phyloP scores from a whole-genome alignment of 1,140 invertebrate species.

The Tetramorium simillimum region DNA sequence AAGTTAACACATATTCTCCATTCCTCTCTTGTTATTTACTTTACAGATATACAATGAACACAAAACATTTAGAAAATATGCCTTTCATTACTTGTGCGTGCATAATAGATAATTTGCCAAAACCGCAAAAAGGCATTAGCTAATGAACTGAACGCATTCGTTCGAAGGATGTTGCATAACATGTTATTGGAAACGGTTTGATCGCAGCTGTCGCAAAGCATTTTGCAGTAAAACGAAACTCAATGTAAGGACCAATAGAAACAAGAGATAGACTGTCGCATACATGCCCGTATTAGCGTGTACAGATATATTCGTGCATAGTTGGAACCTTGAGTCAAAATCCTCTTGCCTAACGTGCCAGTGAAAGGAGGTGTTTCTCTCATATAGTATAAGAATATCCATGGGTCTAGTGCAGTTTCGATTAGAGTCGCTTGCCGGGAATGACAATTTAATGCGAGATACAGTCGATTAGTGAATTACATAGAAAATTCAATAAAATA shows the following conservation, averaged over 20 bases:
- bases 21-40: background rate
- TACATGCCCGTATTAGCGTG: background rate
- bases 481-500: background rate
- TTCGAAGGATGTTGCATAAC: background rate
- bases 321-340: background rate
- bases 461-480: background rate
- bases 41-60: background rate
- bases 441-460: background rate
- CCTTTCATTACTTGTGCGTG: background rate
- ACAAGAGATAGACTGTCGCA: background rate
- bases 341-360: slow-evolving; percentile 14
- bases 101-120: background rate
- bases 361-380: slow-evolving; percentile 58
- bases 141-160: background rate
- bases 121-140: background rate
- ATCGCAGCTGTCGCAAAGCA: background rate
- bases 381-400: slow-evolving; percentile 18
- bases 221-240: background rate
- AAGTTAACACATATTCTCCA: background rate
- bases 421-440: background rate
- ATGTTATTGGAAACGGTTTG: background rate
- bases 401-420: background rate
- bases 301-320: background rate
- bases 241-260: background rate
- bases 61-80: background rate